phyloP scores from a whole-genome alignment of 1,140 invertebrate genomes.

The Orchestia grillus region DNA sequence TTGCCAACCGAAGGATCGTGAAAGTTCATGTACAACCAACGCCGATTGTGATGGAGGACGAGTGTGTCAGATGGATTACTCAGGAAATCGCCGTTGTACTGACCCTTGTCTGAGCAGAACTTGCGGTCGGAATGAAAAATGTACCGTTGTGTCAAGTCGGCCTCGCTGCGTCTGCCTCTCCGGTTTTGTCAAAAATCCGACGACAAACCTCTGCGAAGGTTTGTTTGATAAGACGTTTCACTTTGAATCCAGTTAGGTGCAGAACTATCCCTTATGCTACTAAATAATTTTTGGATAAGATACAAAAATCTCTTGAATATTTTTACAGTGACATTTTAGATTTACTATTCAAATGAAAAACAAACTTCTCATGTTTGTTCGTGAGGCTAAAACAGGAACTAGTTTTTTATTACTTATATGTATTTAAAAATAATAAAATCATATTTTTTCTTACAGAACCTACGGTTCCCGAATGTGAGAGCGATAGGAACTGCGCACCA shows the following conservation, averaged over 20 bases:
- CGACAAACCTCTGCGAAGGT: constrained; percentile 84
- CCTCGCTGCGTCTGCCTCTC: constrained; percentile 83
- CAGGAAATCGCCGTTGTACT: constrained; percentile 78
- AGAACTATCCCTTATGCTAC: neutral
- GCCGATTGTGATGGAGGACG: constrained; percentile 79
- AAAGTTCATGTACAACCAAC: constrained; percentile 78
- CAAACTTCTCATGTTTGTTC: neutral
- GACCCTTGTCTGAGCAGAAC: constrained; percentile 83
- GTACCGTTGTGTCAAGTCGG: constrained; percentile 78
- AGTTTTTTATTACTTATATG: neutral
- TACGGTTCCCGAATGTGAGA: constrained; percentile 83
- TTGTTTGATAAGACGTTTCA: neutral
- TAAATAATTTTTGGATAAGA: neutral
- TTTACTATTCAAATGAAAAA: neutral
- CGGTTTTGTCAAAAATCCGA: constrained; percentile 85
- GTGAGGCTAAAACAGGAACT: neutral
- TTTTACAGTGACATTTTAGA: neutral
- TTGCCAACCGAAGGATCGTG: constrained; percentile 78
- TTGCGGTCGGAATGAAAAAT: constrained; percentile 86
- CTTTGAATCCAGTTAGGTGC: neutral
- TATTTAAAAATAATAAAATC: neutral
- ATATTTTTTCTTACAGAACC: constrained; percentile 72
- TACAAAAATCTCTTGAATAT: neutral
- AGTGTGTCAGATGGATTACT: constrained; percentile 73
- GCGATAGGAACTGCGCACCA: constrained; percentile 80